Evolutionary conservation across 2,113 vertebrate species (phyloP), one percentile per base, ranked within the genome.

Genomic region (Bos taurus): DNA sequence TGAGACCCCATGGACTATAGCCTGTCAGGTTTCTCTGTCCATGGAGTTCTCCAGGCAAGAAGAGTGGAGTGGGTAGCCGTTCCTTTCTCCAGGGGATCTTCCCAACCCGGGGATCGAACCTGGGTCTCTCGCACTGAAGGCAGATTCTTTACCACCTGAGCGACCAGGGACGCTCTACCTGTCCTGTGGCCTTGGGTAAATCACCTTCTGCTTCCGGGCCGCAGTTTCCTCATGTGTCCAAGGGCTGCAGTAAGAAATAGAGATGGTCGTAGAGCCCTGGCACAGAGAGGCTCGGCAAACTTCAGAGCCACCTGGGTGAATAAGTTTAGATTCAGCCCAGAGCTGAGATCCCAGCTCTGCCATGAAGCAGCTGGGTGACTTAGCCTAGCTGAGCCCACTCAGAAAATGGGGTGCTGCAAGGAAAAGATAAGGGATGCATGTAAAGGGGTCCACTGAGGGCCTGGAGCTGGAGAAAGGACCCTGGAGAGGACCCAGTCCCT

Each of bases 401-500:
- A 52, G 59, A 48, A 80, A 67, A 50, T 19, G 57, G 78, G 91
- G 95, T 43, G 59, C 77, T 62, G 33, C 43, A 12, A 85, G 91
- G 71, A 83, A 86, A 80, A 83, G 60, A 28, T 3, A 15, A 43
- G 56, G 48, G 80, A 28, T 86, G 40, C 23, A 1, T 26, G 28
- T 11, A 15, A 87, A 92, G 67, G 88, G 43, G 84, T 59, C 90
- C 59, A 26, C 56, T 19, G 83, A 80, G 93, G 2, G 56, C 71
- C 84, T 83, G 80, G 84, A 56, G 9, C 36, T 11, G 6, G 52
- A 85, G 28, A 56, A 40, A 48, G 88, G 57, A 94, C 86, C 77
- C 94, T 59, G 10, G 33, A 56, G 46, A 48, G 92, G 71, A 95
- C 86, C 78, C 90, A 74, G 67, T 50, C 84, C 89, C 81, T 80